Evolutionary conservation across 2,888 invertebrate genomes (phyloP).

Genomic region (Nasonovia ribisnigri): DNA sequence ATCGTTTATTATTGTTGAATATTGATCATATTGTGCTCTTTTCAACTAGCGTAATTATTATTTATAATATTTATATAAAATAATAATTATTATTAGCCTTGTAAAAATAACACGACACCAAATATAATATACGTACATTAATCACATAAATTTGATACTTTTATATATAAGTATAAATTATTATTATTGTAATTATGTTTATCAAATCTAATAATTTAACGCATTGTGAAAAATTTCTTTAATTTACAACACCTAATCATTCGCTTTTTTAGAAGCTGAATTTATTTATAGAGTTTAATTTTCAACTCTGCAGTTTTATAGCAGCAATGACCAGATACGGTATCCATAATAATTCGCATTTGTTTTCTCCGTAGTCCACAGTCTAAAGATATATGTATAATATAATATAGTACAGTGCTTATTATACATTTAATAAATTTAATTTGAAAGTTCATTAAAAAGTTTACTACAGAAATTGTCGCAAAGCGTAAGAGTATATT

Average conservation of each 20-base stretch:
- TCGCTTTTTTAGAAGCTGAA: neutral
- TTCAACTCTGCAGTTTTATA: neutral
- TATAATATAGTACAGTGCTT: neutral
- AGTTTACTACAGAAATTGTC: no score
- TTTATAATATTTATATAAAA: neutral
- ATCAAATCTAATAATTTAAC: neutral
- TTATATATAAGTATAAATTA: neutral
- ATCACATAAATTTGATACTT: neutral
- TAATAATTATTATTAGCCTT: neutral
- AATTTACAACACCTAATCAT: neutral
- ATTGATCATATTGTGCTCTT: neutral
- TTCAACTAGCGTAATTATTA: neutral
- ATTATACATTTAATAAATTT: neutral
- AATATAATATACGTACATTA: neutral
- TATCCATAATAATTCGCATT: neutral
- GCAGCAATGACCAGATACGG: neutral
- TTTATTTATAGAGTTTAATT: neutral
- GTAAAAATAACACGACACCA: neutral
- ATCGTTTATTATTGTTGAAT: neutral
- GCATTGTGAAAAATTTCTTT: no score
- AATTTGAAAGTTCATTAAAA: neutral
- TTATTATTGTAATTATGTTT: neutral
- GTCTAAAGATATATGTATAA: no score
- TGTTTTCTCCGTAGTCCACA: neutral
- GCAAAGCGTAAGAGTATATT: no score